phyloP scores from a whole-genome alignment of 2,888 invertebrate species.

The Crossocerus cetratus region DNA sequence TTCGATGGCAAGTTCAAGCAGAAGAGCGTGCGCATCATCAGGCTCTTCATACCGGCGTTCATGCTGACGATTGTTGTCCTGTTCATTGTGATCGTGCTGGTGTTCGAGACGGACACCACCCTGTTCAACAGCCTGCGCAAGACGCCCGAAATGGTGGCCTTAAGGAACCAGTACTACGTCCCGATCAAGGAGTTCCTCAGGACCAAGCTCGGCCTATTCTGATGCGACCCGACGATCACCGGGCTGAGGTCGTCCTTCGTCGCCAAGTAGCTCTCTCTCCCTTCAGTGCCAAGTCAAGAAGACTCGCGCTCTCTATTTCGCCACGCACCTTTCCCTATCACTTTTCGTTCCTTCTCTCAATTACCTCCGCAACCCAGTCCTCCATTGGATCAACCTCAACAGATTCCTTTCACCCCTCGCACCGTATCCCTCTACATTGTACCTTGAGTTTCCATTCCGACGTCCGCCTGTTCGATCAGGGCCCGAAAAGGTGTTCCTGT shows the following conservation, averaged over 20 bases:
- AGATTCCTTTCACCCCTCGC: too few species aligned
- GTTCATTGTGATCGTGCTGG: slow-evolving; percentile 83
- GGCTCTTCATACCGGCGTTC: slow-evolving; percentile 88
- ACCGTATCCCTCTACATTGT: too few species aligned
- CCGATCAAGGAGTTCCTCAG: slow-evolving; percentile 88
- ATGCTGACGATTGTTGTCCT: slow-evolving; percentile 85
- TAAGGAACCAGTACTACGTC: slow-evolving; percentile 89
- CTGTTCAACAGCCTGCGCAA: slow-evolving; percentile 84
- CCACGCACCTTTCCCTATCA: slow-evolving; percentile 29
- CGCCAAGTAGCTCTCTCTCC: slow-evolving; percentile 47
- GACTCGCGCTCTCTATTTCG: slow-evolving; percentile 25
- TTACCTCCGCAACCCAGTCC: not conserved
- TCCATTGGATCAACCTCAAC: too few species aligned
- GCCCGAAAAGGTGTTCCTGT: too few species aligned
- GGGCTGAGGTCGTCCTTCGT: slow-evolving; percentile 49
- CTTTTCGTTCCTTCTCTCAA: slow-evolving; percentile 6
- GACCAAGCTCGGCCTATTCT: slow-evolving; percentile 82
- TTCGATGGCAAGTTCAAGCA: slow-evolving; percentile 57
- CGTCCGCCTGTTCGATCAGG: too few species aligned
- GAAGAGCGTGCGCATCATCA: slow-evolving; percentile 78
- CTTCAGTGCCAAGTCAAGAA: slow-evolving; percentile 62
- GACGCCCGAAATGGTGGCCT: slow-evolving; percentile 86
- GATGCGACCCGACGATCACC: slow-evolving; percentile 72
- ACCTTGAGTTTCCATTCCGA: too few species aligned
- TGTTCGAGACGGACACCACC: slow-evolving; percentile 89